A percentile compares a stretch with the other conserved stretches of the same genome.
Conservation (phyloP, 2,113 vertebrate genomes). For the Cettia cetti region DNA sequence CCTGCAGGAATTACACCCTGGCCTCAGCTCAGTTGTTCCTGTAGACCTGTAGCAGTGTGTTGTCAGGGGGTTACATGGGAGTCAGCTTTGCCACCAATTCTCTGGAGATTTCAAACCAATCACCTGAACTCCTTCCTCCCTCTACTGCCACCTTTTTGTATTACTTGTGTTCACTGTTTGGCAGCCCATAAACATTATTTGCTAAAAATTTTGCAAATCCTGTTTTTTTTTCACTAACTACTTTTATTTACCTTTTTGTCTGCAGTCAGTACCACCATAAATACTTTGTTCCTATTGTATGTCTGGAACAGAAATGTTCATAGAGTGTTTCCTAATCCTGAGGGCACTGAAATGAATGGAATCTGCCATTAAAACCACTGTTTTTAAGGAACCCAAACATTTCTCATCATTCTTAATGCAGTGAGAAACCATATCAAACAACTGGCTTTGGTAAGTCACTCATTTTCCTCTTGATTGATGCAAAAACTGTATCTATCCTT, state of each 20-base stretch:
- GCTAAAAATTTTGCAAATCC: neutral
- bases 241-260: neutral
- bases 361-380: slow-evolving; percentile 16
- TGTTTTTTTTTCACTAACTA: neutral
- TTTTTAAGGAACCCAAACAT: neutral
- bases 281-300: neutral
- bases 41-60: neutral
- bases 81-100: neutral
- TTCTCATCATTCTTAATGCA: slow-evolving; percentile 38
- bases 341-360: neutral
- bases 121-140: neutral
- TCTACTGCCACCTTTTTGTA: neutral
- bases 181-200: neutral
- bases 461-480: slow-evolving; percentile 19
- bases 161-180: neutral
- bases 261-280: neutral
- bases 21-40: neutral
- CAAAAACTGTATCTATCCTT: slow-evolving; percentile 10
- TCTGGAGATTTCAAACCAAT: neutral
- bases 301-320: neutral
- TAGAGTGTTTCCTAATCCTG: neutral
- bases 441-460: neutral
- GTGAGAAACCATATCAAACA: slow-evolving; percentile 39
- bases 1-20: neutral
- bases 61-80: neutral